Conservation (phyloP, 2,113 vertebrate species). For the Panthera leo region DNA sequence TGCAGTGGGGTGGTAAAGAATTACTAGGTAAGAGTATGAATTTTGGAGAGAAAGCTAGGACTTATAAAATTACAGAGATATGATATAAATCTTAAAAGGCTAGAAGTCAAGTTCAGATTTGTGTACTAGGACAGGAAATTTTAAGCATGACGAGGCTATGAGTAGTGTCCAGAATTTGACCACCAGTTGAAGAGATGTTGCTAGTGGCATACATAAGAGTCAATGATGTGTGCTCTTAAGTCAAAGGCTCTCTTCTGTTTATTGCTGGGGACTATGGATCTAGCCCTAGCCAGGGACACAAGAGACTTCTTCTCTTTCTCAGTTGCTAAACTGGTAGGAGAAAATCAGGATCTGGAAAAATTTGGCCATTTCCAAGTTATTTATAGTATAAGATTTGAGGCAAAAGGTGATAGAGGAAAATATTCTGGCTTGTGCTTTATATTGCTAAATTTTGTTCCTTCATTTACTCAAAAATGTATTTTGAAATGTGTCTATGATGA, state of each 20-base stretch:
- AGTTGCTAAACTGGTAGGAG: neutral
- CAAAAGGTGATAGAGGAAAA: neutral
- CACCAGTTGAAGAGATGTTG: neutral
- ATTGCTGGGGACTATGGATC: neutral
- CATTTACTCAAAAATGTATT: slow-evolving; percentile 1
- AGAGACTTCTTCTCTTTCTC: neutral
- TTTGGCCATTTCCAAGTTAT: neutral
- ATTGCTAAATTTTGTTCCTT: slow-evolving; percentile 11
- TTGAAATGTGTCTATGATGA: neutral
- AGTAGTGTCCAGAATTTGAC: neutral
- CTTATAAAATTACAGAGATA: neutral
- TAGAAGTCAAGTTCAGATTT: neutral
- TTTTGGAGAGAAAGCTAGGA: neutral
- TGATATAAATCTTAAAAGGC: neutral
- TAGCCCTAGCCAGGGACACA: neutral
- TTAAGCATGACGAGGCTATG: neutral
- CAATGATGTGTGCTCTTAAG: neutral
- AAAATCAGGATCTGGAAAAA: neutral
- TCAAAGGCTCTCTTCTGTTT: neutral
- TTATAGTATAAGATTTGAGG: neutral
- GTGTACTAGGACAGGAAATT: neutral
- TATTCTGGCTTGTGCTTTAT: neutral
- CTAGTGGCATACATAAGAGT: neutral
- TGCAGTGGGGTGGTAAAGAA: neutral
- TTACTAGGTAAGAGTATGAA: neutral